Percentiles rank a stretch among this genome's conserved stretches.
Evolutionary conservation across 2,113 vertebrate genomes (phyloP).

Genomic region (Salminus brasiliensis): DNA sequence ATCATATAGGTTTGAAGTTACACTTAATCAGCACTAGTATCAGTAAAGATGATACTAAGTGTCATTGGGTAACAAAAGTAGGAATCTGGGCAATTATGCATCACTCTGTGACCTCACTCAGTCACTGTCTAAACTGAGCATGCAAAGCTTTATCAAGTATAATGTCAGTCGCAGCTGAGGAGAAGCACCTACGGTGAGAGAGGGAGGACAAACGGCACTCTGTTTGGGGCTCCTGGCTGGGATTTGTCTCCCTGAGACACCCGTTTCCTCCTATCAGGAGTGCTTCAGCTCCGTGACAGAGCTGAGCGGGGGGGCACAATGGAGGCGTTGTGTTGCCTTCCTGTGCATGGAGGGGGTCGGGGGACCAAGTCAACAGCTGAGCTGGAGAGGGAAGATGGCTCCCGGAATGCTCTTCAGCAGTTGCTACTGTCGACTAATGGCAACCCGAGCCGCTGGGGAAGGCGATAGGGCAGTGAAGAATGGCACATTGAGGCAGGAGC

Average conservation of each 20-base stretch:
- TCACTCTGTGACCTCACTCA: too few species aligned
- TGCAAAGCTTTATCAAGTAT: not conserved
- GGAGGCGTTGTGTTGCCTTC: conserved; percentile 90
- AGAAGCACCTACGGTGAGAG: conserved; percentile 40
- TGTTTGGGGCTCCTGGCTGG: conserved; percentile 69
- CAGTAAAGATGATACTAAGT: too few species aligned
- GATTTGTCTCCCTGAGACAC: conserved; percentile 76
- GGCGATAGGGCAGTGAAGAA: conserved; percentile 97
- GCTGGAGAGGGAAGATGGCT: conserved; percentile 89
- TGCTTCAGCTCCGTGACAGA: conserved; percentile 67
- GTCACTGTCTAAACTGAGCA: not conserved
- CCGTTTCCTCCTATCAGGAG: conserved; percentile 79
- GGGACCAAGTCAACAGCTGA: conserved; percentile 91
- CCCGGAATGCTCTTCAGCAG: conserved; percentile 92
- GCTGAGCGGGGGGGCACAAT: conserved; percentile 80
- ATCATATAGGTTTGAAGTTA: too few species aligned
- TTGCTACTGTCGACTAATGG: conserved; percentile 99
- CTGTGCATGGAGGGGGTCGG: conserved; percentile 72
- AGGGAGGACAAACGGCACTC: conserved; percentile 70
- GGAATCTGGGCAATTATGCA: too few species aligned
- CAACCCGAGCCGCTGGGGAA: conserved; percentile 97
- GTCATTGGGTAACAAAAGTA: too few species aligned
- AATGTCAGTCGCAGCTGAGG: conserved; percentile 8
- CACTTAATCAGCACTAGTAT: not conserved
- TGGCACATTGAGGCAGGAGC: conserved; percentile 90